phyloP scores from a whole-genome alignment of 2,888 invertebrate genomes.

The Aethes cnicana region DNA sequence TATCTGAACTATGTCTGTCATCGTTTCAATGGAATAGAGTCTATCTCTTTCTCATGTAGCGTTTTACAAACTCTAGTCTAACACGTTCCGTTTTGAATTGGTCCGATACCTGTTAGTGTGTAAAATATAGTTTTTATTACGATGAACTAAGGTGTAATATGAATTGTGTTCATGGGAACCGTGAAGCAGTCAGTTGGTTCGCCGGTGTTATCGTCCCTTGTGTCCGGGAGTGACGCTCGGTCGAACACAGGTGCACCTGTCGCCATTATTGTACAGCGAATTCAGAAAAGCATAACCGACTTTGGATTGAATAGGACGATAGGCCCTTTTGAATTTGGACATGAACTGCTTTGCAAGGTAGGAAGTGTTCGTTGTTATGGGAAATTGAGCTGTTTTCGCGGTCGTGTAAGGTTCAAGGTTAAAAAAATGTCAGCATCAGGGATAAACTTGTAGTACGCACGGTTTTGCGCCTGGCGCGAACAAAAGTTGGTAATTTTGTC shows the following conservation, averaged over 20 bases:
- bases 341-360: constrained; percentile 30
- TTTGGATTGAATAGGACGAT: too few species aligned
- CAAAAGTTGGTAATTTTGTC: not conserved
- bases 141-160: constrained; percentile 34
- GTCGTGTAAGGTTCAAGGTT: constrained; percentile 4
- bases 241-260: constrained; percentile 71
- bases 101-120: constrained; percentile 17
- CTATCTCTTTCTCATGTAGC: constrained; percentile 27
- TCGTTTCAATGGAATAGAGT: constrained; percentile 48
- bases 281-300: too few species aligned
- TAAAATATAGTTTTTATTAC: constrained; percentile 16
- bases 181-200: constrained; percentile 51
- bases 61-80: constrained; percentile 37
- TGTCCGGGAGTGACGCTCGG: constrained; percentile 55
- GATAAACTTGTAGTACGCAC: too few species aligned
- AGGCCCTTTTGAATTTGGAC: too few species aligned
- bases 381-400: constrained; percentile 14
- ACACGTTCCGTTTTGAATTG: constrained; percentile 31
- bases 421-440: too few species aligned
- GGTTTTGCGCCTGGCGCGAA: too few species aligned
- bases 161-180: constrained; percentile 32
- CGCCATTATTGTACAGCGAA: constrained; percentile 56
- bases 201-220: constrained; percentile 46
- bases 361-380: constrained; percentile 34
- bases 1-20: constrained; percentile 61